phyloP scores from a whole-genome alignment of 2,888 invertebrate species.

The Amphiduros pacificus region DNA sequence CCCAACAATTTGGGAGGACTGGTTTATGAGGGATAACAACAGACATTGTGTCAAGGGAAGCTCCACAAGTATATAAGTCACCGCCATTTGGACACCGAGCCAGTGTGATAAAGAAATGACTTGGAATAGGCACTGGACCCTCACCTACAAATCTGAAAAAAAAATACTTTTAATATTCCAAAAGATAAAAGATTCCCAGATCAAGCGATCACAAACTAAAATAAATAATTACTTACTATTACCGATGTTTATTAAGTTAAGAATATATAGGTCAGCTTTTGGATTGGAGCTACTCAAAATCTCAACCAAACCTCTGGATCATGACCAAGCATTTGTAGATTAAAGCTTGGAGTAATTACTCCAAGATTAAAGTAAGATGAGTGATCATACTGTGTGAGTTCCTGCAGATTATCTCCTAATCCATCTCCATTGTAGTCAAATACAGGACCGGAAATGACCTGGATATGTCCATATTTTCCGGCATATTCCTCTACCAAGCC shows the following conservation, averaged over 20 bases:
- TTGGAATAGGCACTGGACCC: constrained; percentile 38
- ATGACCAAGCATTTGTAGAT: too few species aligned
- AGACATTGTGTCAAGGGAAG: constrained; percentile 32
- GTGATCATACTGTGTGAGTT: too few species aligned
- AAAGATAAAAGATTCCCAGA: too few species aligned
- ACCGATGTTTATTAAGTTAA: background rate
- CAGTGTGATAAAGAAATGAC: constrained; percentile 41
- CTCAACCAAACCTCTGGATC: too few species aligned
- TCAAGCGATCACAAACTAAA: too few species aligned
- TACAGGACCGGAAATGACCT: constrained; percentile 41
- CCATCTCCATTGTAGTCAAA: constrained; percentile 47
- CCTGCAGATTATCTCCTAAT: constrained; percentile 33
- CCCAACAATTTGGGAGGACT: constrained; percentile 40
- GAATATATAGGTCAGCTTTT: too few species aligned
- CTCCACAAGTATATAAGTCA: too few species aligned
- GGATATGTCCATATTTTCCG: constrained; percentile 30
- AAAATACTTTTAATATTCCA: too few species aligned
- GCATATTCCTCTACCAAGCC: constrained; percentile 38
- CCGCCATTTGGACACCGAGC: constrained; percentile 31
- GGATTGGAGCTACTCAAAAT: too few species aligned
- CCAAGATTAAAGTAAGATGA: too few species aligned
- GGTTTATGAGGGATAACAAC: constrained; percentile 42
- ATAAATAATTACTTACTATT: too few species aligned
- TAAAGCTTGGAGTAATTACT: too few species aligned
- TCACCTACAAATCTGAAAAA: constrained; percentile 31